Evolutionary conservation across 2,888 invertebrate species (phyloP), one percentile per base, ranked within the genome.

Genomic region (Disparrhopalites patrizii): DNA sequence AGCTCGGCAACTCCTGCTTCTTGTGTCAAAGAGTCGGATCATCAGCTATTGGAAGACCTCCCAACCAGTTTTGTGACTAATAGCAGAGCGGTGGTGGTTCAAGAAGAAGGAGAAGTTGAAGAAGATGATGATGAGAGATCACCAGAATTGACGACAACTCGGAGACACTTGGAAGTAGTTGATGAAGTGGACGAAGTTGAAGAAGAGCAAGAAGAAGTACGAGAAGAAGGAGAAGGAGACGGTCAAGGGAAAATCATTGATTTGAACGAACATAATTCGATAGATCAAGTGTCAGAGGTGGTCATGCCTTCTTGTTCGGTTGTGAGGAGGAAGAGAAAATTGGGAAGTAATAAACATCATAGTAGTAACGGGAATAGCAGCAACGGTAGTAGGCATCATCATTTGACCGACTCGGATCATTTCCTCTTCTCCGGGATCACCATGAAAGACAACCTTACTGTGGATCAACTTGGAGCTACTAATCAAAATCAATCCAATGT

Each of bases 1-100:
- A 47, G 23, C 25, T 47, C 47, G 20, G n/a, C n/a, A n/a, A n/a
- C n/a, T n/a, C n/a, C n/a, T n/a, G n/a, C n/a, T n/a, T n/a, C n/a
- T n/a, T n/a, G n/a, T n/a, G 47, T 47, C 47, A 47, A 47, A 47
- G 47, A 47, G 47, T 47, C 47, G 13, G 5, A n/a, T 47, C 47
- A 47, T n/a, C n/a, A n/a, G n/a, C n/a, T n/a, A n/a, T 47, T 47
- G 13, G 13, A 47, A 15, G n/a, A n/a, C n/a, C n/a, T n/a, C n/a
- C 23, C 47, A 47, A 47, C 47, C 20, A 47, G 47, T 23, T 47
- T 47, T 20, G 13, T 47, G n/a, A 47, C 25, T 47, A 47, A 23
- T 25, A 25, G 47, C 20, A 8, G 47, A 47, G 47, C 23, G n/a
- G n/a, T n/a, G n/a, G n/a, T n/a, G n/a, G n/a, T n/a, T n/a, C n/a